These are phyloP conservation scores for Pelecanus crispus DNA, from an alignment of 2,113 vertebrate genomes.

Conservation along the genomic window DNA sequence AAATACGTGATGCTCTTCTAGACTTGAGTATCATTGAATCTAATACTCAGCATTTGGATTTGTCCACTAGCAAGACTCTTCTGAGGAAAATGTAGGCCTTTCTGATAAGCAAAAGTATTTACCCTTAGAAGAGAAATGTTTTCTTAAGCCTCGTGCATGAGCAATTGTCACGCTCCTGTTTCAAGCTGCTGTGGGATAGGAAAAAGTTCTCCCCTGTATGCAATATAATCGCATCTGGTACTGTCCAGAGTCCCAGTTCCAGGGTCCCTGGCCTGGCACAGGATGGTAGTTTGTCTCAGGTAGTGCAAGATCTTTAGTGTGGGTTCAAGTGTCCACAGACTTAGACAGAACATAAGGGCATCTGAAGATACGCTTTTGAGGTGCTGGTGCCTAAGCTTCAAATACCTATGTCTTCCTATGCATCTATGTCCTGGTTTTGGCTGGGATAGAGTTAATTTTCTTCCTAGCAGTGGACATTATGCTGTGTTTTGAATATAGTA, in stretches of 20 bases:
- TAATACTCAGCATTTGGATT: not conserved
- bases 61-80: not conserved
- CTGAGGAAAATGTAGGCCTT: not conserved
- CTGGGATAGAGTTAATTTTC: no score
- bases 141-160: not conserved
- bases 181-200: not conserved
- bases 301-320: not conserved
- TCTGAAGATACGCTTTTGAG: not conserved
- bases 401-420: not conserved
- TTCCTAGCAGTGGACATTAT: no score
- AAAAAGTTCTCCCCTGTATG: not conserved
- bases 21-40: not conserved
- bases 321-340: not conserved
- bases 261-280: not conserved
- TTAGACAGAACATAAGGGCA: not conserved
- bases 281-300: not conserved
- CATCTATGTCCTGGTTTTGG: no score
- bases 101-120: not conserved
- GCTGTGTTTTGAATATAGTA: no score
- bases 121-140: not conserved
- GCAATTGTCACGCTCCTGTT: not conserved
- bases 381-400: not conserved
- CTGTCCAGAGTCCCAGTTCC: not conserved
- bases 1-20: not conserved
- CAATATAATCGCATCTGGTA: not conserved